These are phyloP conservation scores for Muntiacus reevesi DNA, from an alignment of 2,113 vertebrate species.

Conservation along the genomic window DNA sequence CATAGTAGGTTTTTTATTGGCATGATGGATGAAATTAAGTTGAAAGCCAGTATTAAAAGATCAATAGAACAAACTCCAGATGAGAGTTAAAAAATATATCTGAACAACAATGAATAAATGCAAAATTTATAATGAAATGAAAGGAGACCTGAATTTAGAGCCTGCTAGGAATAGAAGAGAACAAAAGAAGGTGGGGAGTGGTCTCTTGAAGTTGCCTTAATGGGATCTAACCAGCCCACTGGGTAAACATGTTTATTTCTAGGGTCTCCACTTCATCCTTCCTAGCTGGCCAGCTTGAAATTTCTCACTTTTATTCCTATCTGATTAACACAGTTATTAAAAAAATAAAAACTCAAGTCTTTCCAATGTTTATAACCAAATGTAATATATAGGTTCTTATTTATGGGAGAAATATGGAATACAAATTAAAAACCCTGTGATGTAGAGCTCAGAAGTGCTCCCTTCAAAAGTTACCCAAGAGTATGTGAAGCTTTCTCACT, in stretches of 20 bases:
- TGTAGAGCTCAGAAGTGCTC: neutral
- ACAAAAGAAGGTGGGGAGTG: neutral
- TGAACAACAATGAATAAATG: neutral
- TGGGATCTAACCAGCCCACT: neutral
- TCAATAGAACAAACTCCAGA: neutral
- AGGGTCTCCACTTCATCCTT: neutral
- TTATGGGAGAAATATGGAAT: constrained; percentile 28
- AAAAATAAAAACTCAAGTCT: constrained; percentile 14
- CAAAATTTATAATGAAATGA: neutral
- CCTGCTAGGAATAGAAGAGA: neutral
- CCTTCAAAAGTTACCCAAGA: constrained; percentile 25
- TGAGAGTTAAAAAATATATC: neutral
- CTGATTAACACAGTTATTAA: constrained; percentile 28
- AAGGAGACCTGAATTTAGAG: neutral
- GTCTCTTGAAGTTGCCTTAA: neutral
- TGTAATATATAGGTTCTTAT: constrained; percentile 9
- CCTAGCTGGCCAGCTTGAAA: neutral
- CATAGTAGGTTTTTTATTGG: neutral
- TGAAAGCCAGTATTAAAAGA: neutral
- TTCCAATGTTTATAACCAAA: constrained; percentile 23
- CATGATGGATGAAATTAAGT: neutral
- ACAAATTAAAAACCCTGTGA: neutral
- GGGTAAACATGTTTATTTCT: neutral
- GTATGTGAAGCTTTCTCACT: neutral
- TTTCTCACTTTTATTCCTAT: neutral